Base-by-base conservation (phyloP, 37 sponge, comb jelly and placozoan genomes). In the Axinella damicornis region DNA sequence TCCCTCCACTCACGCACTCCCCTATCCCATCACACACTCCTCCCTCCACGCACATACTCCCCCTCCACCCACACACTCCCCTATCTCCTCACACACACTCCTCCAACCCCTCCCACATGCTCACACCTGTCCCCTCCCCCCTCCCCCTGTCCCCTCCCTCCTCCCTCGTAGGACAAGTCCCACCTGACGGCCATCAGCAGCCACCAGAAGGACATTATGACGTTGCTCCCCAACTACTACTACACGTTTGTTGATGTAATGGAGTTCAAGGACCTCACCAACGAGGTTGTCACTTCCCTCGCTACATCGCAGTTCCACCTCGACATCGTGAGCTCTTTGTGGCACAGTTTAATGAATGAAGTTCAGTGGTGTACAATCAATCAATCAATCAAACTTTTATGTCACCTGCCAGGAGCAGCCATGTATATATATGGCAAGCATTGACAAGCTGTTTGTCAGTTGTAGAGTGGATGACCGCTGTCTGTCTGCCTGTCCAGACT, bases 171-270 rank as follows among this genome's bases (percentile, higher is more conserved):
- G 82, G 85, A 84, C 41, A 83, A 79, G 62, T 59, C 67, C 30
- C 84, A 89, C 34, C 66, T 89, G 39, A 89, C 90, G 19, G 85
- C 85, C 57, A 84, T 89, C 61, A 83, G 79, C 61, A 89, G 90
- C 72, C 75, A 82, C 31, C 92, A 94, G 60, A 90, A 94, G 86
- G 95, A 95, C 80, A 91, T 95, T 30, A 77, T 95, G 66, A 37
- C 71, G 16, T 19, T 62, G 22, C 90, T 95, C 1, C 87, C 83
- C 39, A 89, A 79, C 63, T 71, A 72, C 38, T 98, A 98, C 86
- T 76, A 87, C 92, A 93, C 95, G 1, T 98, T 98, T 88, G 91
- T 96, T 33, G 99, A 98, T 65, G 84, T 98, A 19, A 84, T 98
- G 87, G 99, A 98, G 83, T 92, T 98, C 71, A 93, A 86, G 65